Percentiles rank a stretch among this genome's conserved stretches.
Evolutionary conservation across 1,140 invertebrate genomes (phyloP).

Genomic region (Drosophila takahashii): DNA sequence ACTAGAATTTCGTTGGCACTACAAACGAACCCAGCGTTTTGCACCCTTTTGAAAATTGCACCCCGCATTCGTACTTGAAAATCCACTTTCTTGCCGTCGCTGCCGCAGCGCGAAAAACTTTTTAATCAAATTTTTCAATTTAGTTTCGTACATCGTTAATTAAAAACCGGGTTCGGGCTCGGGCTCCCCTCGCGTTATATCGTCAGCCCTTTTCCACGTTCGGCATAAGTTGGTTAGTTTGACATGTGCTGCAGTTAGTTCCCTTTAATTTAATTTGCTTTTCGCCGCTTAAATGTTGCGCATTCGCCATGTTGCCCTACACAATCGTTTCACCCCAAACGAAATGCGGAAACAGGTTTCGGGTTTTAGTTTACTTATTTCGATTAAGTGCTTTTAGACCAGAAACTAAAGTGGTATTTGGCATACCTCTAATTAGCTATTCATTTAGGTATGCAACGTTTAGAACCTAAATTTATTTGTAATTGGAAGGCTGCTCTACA

Average conservation of each 20-base stretch:
- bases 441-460: not conserved
- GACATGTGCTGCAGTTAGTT: slow-evolving; percentile 52
- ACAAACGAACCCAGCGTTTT: slow-evolving; percentile 5
- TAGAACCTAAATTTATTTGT: not conserved
- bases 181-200: slow-evolving; percentile 20
- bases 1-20: slow-evolving; percentile 65
- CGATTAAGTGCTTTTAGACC: not conserved
- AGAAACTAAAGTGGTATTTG: not conserved
- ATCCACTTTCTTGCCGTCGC: slow-evolving; percentile 66
- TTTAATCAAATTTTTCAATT: slow-evolving; percentile 84
- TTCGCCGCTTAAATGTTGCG: slow-evolving; percentile 48
- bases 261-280: slow-evolving; percentile 58
- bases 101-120: slow-evolving; percentile 54
- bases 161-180: slow-evolving; percentile 45
- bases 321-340: not conserved
- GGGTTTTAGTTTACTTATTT: not conserved
- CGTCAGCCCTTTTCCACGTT: slow-evolving; percentile 9
- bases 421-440: not conserved
- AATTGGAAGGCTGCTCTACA: not conserved
- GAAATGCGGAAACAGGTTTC: not conserved
- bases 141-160: slow-evolving; percentile 76
- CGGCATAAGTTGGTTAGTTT: slow-evolving; percentile 60
- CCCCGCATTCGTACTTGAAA: slow-evolving; percentile 65
- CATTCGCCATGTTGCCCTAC: slow-evolving; percentile 44
- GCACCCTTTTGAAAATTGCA: slow-evolving; percentile 7